Conservation (phyloP, 2,888 invertebrate genomes). For the Caradrina clavipalpis region DNA sequence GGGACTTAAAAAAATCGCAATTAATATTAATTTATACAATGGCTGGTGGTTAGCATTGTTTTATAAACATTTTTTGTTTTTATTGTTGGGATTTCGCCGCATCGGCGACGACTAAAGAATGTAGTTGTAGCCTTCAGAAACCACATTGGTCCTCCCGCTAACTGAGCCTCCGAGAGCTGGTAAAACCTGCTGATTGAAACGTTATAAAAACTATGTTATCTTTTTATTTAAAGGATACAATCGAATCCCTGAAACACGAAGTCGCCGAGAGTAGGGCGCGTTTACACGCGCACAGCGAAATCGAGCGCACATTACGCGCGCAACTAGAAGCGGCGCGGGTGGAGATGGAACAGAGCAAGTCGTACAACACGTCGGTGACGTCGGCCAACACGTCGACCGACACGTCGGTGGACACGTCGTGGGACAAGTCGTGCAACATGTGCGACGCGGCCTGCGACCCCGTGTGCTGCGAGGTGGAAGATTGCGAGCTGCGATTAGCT, state of each 20-base stretch:
- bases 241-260: constrained; percentile 87
- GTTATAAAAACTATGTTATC: constrained; percentile 7
- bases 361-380: constrained; percentile 56
- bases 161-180: not conserved
- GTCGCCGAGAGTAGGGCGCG: constrained; percentile 86
- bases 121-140: constrained; percentile 20
- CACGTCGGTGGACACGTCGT: constrained; percentile 63
- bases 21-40: constrained; percentile 48
- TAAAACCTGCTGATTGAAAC: constrained; percentile 12
- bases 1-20: constrained; percentile 27
- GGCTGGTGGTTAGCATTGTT: constrained; percentile 30
- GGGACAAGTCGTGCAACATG: constrained; percentile 75
- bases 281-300: constrained; percentile 86
- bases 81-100: constrained; percentile 29
- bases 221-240: constrained; percentile 80
- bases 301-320: constrained; percentile 86
- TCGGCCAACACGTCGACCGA: constrained; percentile 61
- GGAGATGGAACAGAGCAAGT: constrained; percentile 73
- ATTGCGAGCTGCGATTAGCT: constrained; percentile 79
- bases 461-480: constrained; percentile 82
- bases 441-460: constrained; percentile 88
- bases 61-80: constrained; percentile 40
- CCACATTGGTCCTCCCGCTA: constrained; percentile 21
- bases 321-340: constrained; percentile 86
- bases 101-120: constrained; percentile 28